Percentiles rank a stretch among this genome's conserved stretches.
Evolutionary conservation across 23 tunicate species (phyloP).

Genomic region (Ciona savignyi): DNA sequence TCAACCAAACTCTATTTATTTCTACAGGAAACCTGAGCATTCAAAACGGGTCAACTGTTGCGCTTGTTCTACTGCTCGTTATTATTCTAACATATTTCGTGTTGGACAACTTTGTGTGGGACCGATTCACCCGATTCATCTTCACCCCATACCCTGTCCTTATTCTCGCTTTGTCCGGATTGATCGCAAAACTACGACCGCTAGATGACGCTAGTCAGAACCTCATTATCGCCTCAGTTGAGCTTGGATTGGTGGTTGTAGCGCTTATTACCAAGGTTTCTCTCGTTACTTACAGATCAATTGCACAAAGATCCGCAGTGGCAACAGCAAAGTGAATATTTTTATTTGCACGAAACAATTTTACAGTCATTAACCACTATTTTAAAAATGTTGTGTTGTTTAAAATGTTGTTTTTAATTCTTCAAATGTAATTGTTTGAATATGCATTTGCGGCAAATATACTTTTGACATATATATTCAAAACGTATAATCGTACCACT

Average conservation of each 20-base stretch:
- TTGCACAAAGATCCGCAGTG: no score
- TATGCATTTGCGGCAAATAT: no score
- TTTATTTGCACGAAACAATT: no score
- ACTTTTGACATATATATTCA: no score
- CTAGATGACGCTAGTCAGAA: background rate
- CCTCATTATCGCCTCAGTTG: background rate
- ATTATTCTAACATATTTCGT: conserved; percentile 16
- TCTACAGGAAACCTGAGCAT: background rate
- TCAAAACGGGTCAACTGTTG: conserved; percentile 28
- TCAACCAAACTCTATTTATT: no score
- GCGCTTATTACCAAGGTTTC: background rate
- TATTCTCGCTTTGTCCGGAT: background rate
- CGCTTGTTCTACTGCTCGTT: conserved; percentile 29
- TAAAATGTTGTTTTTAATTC: no score
- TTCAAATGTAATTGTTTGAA: no score
- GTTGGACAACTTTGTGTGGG: conserved; percentile 4
- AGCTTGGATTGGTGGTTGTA: background rate
- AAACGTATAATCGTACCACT: no score
- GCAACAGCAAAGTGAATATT: no score
- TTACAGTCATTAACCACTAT: no score
- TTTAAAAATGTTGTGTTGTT: no score
- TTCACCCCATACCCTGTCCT: conserved; percentile 19
- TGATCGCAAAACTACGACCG: background rate
- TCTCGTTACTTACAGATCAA: background rate
- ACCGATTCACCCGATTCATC: background rate